Percentiles rank a stretch among this genome's conserved stretches.
These are phyloP conservation scores for Iguana delicatissima DNA, from an alignment of 2,797 vertebrate genomes.

Conservation along the genomic window DNA sequence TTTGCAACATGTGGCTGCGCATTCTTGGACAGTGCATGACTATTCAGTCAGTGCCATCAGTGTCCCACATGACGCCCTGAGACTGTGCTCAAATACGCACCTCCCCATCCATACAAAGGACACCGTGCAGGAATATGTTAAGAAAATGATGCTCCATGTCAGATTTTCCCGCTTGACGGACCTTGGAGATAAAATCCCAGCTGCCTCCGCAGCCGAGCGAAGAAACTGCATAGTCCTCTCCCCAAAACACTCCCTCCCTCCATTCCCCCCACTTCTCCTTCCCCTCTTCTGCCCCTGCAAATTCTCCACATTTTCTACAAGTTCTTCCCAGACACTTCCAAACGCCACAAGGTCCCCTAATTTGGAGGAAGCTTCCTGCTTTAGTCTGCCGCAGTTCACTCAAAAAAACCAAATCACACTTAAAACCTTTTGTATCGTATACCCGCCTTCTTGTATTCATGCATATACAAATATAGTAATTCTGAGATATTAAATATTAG, in stretches of 20 bases:
- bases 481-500: background rate
- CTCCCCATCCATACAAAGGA: accelerated
- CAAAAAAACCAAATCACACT: background rate
- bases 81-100: background rate
- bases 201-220: background rate
- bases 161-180: accelerated
- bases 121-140: background rate
- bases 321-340: background rate
- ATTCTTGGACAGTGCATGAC: too few relatives aligned
- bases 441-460: background rate
- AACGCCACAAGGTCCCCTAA: accelerated
- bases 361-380: background rate
- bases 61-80: too few relatives aligned
- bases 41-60: too few relatives aligned
- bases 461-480: background rate
- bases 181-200: background rate
- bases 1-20: too few relatives aligned
- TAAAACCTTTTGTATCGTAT: background rate
- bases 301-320: background rate
- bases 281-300: accelerated
- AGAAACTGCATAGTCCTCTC: accelerated
- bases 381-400: accelerated
- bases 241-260: too few relatives aligned
- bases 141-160: background rate
- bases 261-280: background rate